Base-by-base conservation (phyloP, 2,797 vertebrate genomes). In the Erpetoichthys calabaricus region DNA sequence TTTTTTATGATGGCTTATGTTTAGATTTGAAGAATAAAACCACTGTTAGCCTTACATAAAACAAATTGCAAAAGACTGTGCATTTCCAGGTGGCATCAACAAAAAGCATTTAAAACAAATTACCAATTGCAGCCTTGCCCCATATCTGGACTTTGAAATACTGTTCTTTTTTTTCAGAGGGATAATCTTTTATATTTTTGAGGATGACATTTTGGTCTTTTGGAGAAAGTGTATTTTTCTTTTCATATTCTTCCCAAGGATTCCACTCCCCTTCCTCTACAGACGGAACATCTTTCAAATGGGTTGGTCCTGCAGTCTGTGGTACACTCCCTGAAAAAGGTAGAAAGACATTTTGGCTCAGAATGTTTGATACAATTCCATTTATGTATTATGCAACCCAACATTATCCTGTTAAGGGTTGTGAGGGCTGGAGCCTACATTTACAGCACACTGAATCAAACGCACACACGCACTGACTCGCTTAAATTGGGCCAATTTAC, bases 111-210 rank as follows among this genome's bases (percentile, higher is more conserved):
- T 41, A 56, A 59, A 8, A 54, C 53, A 2, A 56, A 89, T 82
- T 70, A 93, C 94, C 94, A 68, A 98, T 86, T 53, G 96, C 94
- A 66, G 94, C 94, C 86, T 98, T 99, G 5, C 94, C 89, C 94
- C 90, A 96, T 4, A 99, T 90, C 64, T 99, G 94, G n/a, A 97
- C 84, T 67, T 57, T 87, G 57, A 89, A 72, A 58, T 76, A 80
- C 72, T 77, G 77, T 54, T 85, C 80, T 64, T 81, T 83, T 66
- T 79, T 75, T 42, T 72, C 83, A 57, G 84, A 71, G 41, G 84
- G 77, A 25, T 60, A 77, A 52, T 70, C 71, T 67, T 85, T 73
- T 58, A 91, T 62, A 45, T 78, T 67, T 42, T 88, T 86, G 69
- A 90, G 85, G 51, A 70, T 75, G 55, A 79, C 83, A 75, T 87